Evolutionary conservation across 2,888 invertebrate species (phyloP).

Genomic region (Uropetala carovei): DNA sequence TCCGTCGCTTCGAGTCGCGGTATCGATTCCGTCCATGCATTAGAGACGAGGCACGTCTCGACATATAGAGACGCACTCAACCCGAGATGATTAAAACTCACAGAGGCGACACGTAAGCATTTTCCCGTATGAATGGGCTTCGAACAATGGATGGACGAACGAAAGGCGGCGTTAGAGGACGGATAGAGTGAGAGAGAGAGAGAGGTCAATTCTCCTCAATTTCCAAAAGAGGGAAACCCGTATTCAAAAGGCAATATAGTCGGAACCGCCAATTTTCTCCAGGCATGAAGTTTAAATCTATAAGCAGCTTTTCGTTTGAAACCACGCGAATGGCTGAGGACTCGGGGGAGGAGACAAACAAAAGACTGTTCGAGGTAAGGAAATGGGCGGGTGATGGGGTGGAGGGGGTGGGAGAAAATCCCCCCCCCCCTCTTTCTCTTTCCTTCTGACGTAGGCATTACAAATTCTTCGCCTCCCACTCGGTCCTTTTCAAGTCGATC

Average conservation of each 20-base stretch:
- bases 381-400: too few species aligned
- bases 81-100: neutral
- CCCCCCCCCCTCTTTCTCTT: too few species aligned
- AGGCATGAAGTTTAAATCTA: conserved; percentile 20
- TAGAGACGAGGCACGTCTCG: neutral
- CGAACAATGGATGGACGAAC: neutral
- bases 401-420: too few species aligned
- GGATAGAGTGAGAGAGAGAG: too few species aligned
- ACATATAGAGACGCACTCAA: neutral
- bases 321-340: neutral
- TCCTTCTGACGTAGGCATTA: too few species aligned
- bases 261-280: conserved; percentile 1
- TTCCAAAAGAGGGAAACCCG: neutral
- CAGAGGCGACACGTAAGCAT: neutral
- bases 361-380: too few species aligned
- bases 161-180: too few species aligned
- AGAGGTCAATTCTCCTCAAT: neutral
- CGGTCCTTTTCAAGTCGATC: neutral
- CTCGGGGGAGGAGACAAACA: too few species aligned
- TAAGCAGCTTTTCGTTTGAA: conserved; percentile 7
- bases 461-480: neutral
- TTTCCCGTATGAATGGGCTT: neutral
- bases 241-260: neutral
- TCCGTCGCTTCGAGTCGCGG: neutral
- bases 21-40: neutral